Evolutionary conservation across 2,797 vertebrate genomes (phyloP), one percentile per base, ranked within the genome.

Genomic region (Hyperoplus immaculatus): DNA sequence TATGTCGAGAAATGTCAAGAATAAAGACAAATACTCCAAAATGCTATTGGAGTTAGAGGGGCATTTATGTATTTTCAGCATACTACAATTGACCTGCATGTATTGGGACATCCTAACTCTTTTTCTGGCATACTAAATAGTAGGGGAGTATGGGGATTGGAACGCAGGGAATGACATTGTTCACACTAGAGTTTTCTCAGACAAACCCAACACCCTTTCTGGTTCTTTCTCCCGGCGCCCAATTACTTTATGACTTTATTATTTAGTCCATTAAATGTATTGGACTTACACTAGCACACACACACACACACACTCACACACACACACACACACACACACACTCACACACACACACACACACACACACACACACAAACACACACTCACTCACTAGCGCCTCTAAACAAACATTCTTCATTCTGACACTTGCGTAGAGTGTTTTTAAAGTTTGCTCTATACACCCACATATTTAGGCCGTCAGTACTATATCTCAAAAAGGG

Each of bases 231-330:
- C 86, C 84, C 90, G 79, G 62, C 77, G 60, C 80, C 84, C 81
- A 60, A 80, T 90, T 82, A 47, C 82, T 89, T 82, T 85, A 85
- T 85, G 74, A 82, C 82, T 29, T 29, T 29, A 29, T 29, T 29
- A 29, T 29, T 29, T 82, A 72, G 84, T 85, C 76, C 86, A 89
- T 83, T 78, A 79, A 63, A 85, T 93, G 91, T 87, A 90, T 82
- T 88, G 70, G 67, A 79, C 47, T 60, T 75, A 78, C 78, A 74
- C 64, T 65, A 68, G 77, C 71, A 29, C 29, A 29, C 29, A 29
- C 29, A 29, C 29, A 29, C 29, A 29, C 29, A 29, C 29, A 29
- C 29, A 29, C 29, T 1, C 29, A 29, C 29, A 29, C 29, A 29
- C 29, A 29, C 29, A 29, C 29, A 29, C 29, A 29, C 29, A 29